Conservation (phyloP, 2,888 invertebrate species). For the Diarsia dahlii region DNA sequence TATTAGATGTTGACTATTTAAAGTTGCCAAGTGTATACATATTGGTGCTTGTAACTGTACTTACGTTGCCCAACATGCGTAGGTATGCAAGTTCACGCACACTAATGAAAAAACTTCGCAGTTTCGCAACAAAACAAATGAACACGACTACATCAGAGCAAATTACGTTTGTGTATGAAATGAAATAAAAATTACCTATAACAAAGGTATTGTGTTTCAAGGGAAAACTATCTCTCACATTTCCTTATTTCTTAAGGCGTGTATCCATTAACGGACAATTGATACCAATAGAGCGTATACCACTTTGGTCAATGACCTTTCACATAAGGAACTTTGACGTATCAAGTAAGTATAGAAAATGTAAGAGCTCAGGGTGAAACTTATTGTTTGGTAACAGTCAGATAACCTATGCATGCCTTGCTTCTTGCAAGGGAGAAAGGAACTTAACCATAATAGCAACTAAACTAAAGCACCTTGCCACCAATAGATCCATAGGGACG, state of each 20-base stretch:
- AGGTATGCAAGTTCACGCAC: constrained; percentile 29
- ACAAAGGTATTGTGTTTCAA: constrained; percentile 16
- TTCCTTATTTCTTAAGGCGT: constrained; percentile 1
- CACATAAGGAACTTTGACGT: background rate
- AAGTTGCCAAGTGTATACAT: background rate
- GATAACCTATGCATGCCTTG: background rate
- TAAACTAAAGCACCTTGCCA: background rate
- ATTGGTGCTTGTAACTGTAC: background rate
- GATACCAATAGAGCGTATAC: background rate
- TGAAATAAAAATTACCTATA: constrained; percentile 6
- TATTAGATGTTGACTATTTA: background rate
- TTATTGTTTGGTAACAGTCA: background rate
- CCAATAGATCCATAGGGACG: background rate
- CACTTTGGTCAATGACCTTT: constrained; percentile 10
- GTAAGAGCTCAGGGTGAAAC: background rate
- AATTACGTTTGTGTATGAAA: constrained; percentile 7
- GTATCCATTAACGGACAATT: background rate
- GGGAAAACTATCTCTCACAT: background rate
- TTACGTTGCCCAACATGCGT: constrained; percentile 18
- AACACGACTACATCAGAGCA: background rate
- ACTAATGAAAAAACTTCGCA: background rate
- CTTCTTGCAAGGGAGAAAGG: background rate
- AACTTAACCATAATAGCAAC: background rate
- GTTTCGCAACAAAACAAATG: background rate
- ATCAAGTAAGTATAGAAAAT: background rate